A percentile compares a stretch with the other conserved stretches of the same genome.
Conservation (phyloP, 2,113 vertebrate genomes). For the Scatophagus argus region DNA sequence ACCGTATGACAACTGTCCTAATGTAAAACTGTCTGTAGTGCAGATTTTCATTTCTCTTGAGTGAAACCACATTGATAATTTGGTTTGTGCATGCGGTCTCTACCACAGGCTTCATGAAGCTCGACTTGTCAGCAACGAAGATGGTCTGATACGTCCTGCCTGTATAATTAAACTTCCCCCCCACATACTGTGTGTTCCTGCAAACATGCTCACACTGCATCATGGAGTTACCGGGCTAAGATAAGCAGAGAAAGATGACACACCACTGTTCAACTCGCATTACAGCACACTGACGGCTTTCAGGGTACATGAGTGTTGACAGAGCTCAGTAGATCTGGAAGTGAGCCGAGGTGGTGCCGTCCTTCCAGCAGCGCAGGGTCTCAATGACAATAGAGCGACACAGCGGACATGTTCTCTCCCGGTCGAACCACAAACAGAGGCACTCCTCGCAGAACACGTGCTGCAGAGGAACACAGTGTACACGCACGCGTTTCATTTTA, state of each 20-base stretch:
- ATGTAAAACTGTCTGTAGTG: background rate
- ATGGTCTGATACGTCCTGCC: background rate
- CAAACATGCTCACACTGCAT: background rate
- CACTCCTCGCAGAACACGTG: slow-evolving; percentile 99
- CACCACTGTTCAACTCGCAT: background rate
- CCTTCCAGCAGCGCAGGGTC: slow-evolving; percentile 95
- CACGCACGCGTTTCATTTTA: background rate
- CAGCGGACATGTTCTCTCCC: slow-evolving; percentile 93
- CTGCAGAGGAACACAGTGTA: slow-evolving; percentile 74
- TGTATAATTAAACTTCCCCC: background rate
- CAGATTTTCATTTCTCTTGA: background rate
- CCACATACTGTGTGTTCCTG: background rate
- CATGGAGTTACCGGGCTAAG: background rate
- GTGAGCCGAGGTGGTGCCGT: slow-evolving; percentile 96
- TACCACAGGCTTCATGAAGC: background rate
- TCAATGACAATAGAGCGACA: slow-evolving; percentile 92
- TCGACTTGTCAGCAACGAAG: background rate
- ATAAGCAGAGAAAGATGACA: slow-evolving; percentile 8
- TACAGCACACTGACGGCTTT: background rate
- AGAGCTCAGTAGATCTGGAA: slow-evolving; percentile 92
- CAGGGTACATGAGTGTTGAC: background rate
- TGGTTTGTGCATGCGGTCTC: background rate
- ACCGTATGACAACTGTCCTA: background rate
- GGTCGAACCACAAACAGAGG: slow-evolving; percentile 96
- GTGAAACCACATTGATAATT: background rate